Conservation (phyloP, 1,140 invertebrate genomes). For the Cheumatopsyche charites region DNA sequence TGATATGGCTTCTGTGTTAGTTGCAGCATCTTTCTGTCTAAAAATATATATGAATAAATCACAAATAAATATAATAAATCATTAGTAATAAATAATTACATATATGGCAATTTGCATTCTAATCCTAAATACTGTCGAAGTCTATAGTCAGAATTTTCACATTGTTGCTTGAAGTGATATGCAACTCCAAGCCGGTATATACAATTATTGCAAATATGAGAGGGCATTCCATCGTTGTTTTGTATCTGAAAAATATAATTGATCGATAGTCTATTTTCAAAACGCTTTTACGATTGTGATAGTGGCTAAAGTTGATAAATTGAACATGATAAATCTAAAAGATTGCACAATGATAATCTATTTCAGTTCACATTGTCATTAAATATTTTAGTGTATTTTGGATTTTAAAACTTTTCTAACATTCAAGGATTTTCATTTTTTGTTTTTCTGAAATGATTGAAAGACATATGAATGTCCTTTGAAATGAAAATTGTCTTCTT, state of each 20-base stretch:
- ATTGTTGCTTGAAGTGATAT: slow-evolving; percentile 71
- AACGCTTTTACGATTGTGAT: no score
- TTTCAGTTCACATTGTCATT: no score
- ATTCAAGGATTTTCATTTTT: slow-evolving; percentile 30
- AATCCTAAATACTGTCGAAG: slow-evolving; percentile 67
- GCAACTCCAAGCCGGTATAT: slow-evolving; percentile 68
- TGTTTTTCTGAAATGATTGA: slow-evolving; percentile 15
- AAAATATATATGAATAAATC: slow-evolving; percentile 7
- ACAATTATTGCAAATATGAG: slow-evolving; percentile 70
- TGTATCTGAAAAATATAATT: slow-evolving; percentile 64
- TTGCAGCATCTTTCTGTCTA: slow-evolving; percentile 54
- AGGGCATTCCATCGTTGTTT: slow-evolving; percentile 67
- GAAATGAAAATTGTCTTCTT: slow-evolving; percentile 9
- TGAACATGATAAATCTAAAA: no score
- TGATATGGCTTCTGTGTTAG: slow-evolving; percentile 57
- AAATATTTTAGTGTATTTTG: no score
- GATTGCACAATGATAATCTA: no score
- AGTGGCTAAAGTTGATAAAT: no score
- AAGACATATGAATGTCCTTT: slow-evolving; percentile 2
- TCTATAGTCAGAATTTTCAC: slow-evolving; percentile 67
- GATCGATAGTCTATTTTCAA: no score
- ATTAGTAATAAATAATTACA: slow-evolving; percentile 36
- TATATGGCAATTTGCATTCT: slow-evolving; percentile 51
- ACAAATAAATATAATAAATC: slow-evolving; percentile 22
- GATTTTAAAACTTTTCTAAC: no score